These are phyloP conservation scores for Eriocheir sinensis DNA, from an alignment of 1,140 invertebrate species.

Conservation along the genomic window DNA sequence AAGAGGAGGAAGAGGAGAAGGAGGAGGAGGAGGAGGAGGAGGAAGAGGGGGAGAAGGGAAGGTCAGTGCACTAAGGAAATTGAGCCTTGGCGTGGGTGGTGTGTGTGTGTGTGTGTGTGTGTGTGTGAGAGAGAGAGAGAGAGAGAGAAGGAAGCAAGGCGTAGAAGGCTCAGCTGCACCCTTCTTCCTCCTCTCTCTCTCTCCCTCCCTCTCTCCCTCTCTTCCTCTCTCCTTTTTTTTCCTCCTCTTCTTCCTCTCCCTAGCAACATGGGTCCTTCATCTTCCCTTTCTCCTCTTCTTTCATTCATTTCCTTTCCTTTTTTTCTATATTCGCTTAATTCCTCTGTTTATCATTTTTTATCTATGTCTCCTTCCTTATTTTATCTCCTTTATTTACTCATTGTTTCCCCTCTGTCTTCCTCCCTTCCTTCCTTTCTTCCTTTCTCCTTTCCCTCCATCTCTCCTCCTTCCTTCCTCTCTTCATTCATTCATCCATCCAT, in stretches of 20 bases:
- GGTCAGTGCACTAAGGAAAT: conserved; percentile 12
- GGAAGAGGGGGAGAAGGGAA: too few relatives aligned
- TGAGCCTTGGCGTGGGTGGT: background rate
- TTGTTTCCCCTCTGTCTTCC: background rate
- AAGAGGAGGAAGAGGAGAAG: too few relatives aligned
- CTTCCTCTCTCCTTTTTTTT: too few relatives aligned
- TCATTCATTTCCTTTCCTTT: background rate
- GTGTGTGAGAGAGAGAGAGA: background rate
- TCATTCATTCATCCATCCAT: too few relatives aligned
- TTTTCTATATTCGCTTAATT: background rate
- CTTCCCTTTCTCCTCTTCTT: background rate
- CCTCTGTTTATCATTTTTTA: background rate
- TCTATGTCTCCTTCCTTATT: background rate
- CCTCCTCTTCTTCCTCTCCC: too few relatives aligned
- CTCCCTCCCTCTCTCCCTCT: too few relatives aligned
- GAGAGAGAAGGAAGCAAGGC: background rate
- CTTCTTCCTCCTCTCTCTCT: background rate
- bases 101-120: background rate
- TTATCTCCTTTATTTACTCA: background rate
- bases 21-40: too few relatives aligned
- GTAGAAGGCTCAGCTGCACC: background rate
- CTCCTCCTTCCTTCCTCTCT: too few relatives aligned
- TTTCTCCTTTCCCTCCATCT: background rate
- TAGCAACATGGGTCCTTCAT: too few relatives aligned
- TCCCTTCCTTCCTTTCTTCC: background rate